A percentile compares a stretch with the other conserved stretches of the same genome.
Conservation (phyloP, 1,140 invertebrate species). For the Atta colombica region DNA sequence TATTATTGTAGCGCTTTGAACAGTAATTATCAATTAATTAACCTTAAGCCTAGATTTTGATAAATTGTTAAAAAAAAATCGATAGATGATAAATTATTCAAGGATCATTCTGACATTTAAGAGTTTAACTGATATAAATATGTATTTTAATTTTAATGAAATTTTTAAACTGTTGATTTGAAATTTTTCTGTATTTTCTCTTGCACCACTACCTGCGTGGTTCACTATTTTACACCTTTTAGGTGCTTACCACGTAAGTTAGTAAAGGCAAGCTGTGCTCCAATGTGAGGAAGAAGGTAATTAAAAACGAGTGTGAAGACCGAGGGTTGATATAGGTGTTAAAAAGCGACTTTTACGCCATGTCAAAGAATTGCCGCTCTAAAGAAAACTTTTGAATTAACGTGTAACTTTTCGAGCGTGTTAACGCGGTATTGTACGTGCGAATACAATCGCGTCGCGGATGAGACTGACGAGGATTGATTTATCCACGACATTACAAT, state of each 20-base stretch:
- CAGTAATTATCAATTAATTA: neutral
- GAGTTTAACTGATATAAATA: neutral
- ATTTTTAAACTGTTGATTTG: neutral
- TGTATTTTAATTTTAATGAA: constrained; percentile 3
- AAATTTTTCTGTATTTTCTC: constrained; percentile 10
- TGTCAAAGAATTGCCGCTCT: neutral
- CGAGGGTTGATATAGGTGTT: neutral
- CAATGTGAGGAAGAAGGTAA: neutral
- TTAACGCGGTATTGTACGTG: constrained; percentile 40
- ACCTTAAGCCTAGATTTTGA: neutral
- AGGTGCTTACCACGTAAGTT: neutral
- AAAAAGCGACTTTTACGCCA: constrained; percentile 3
- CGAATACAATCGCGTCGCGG: constrained; percentile 29
- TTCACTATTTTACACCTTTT: neutral
- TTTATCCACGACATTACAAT: constrained; percentile 57
- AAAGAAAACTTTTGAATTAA: constrained; percentile 23
- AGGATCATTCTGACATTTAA: neutral
- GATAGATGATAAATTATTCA: neutral
- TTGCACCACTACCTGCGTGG: neutral
- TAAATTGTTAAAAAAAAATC: neutral
- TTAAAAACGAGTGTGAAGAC: constrained; percentile 13
- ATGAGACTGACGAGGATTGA: constrained; percentile 34
- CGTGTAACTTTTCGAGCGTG: constrained; percentile 33
- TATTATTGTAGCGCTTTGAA: neutral
- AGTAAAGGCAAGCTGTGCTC: neutral